Evolutionary conservation across 2,113 vertebrate species (phyloP), one percentile per base, ranked within the genome.

Genomic region (Greenwoodochromis staneri): DNA sequence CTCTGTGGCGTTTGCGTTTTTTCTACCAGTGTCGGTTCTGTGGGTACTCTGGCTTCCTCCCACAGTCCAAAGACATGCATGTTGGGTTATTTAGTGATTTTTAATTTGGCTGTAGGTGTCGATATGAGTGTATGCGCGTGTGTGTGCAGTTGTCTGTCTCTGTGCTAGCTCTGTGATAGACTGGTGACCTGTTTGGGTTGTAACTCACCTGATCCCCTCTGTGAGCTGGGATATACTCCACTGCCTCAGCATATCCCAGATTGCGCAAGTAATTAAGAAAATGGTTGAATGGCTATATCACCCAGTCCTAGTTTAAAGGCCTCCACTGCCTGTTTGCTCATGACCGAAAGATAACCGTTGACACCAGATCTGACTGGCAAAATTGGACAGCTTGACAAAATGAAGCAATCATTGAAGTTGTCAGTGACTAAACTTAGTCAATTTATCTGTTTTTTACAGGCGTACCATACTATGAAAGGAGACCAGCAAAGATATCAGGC

Each of bases 401-500:
- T 4, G 8, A 34, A 16, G 34, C 24, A 80, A 19, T 73, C 16
- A 57, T 16, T 61, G 16, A 38, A 29, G 45, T 78, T 78, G 71
- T 49, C 71, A 69, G 16, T 78, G 45, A 34, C 27, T 78, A 34
- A n/a, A 51, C 17, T 31, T 49, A 2, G 45, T 78, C 9, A 6
- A 45, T 45, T 4, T 42, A 10, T 8, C 3, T 24, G n/a, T 55
- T 7, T 82, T 82, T 86, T 2, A 9, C 87, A 97, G 97, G 82
- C 88, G 0, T 96, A 96, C 61, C 83, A n/a, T 45, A 94, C 90
- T 17, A 0, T 97, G 19, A 92, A 73, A 13, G 89, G 85, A 85
- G 97, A 96, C 86, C 80, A 89, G n/a, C 27, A 45, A 53, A 92
- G 97, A 85, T 96, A 95, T 84, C 7, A 91, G 5, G 91, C 95